Percentiles rank a stretch among this genome's conserved stretches.
Conservation (phyloP, 1,140 invertebrate species). For the Drosophila yakuba region DNA sequence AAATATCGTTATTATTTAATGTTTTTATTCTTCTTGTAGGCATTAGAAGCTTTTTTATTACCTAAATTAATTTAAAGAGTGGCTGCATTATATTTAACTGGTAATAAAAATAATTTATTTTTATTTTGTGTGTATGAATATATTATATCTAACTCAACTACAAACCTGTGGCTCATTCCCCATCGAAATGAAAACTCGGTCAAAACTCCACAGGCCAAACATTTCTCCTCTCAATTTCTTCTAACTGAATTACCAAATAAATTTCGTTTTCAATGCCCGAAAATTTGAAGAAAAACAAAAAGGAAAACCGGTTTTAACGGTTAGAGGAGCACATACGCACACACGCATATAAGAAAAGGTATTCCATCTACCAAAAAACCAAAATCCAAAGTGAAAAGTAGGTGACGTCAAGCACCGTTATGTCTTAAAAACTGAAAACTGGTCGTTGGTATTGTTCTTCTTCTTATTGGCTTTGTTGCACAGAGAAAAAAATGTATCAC, state of each 20-base stretch:
- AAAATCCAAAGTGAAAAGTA: slow-evolving; percentile 66
- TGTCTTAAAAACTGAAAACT: slow-evolving; percentile 55
- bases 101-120: no score
- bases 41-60: background rate
- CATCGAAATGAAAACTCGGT: slow-evolving; percentile 50
- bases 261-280: slow-evolving; percentile 79
- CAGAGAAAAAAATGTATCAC: slow-evolving; percentile 13
- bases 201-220: slow-evolving; percentile 52
- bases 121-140: no score
- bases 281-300: slow-evolving; percentile 25
- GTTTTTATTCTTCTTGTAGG: background rate
- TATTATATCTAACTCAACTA: background rate
- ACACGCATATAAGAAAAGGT: slow-evolving; percentile 32
- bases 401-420: slow-evolving; percentile 80
- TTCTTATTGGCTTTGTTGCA: slow-evolving; percentile 39
- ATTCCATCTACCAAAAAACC: slow-evolving; percentile 65
- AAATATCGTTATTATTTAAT: background rate
- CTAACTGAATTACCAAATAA: slow-evolving; percentile 60
- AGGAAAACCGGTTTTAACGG: slow-evolving; percentile 67
- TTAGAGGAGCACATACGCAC: slow-evolving; percentile 36
- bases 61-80: no score
- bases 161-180: background rate
- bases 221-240: slow-evolving; percentile 37
- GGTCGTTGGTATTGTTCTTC: slow-evolving; percentile 60
- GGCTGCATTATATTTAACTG: no score